A percentile compares a stretch with the other conserved stretches of the same genome.
These are phyloP conservation scores for Porites lobata DNA, from an alignment of 92 coral and sea anemone species.

Conservation along the genomic window DNA sequence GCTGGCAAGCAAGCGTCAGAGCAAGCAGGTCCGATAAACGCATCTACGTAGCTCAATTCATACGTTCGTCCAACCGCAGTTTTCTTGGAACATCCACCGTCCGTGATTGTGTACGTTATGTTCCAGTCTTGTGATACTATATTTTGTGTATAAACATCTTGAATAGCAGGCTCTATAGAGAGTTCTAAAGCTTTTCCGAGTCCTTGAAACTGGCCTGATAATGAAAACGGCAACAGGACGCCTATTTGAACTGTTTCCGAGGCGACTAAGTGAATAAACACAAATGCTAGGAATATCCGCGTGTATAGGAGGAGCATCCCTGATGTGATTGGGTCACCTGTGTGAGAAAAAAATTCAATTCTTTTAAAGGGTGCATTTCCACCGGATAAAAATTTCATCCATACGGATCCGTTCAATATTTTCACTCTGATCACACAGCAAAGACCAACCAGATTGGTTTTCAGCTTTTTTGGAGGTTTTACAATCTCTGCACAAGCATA, in stretches of 20 bases:
- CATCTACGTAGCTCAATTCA: conserved; percentile 56
- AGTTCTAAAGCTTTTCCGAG: conserved; percentile 73
- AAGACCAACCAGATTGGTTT: too few species aligned
- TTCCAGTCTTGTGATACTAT: conserved; percentile 61
- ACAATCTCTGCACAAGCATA: too few species aligned
- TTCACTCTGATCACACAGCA: too few species aligned
- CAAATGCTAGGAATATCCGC: not conserved
- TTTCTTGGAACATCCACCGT: conserved; percentile 71
- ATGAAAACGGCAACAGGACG: conserved; percentile 70
- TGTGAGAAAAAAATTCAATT: not conserved
- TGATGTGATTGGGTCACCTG: not conserved
- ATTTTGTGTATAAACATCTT: conserved; percentile 50
- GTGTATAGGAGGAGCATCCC: not conserved
- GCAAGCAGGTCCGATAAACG: conserved; percentile 90
- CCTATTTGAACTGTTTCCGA: conserved; percentile 55
- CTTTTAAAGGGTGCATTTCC: too few species aligned
- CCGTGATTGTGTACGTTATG: conserved; percentile 63
- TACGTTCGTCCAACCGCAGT: conserved; percentile 64
- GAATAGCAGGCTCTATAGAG: conserved; percentile 67
- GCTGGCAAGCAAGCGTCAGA: conserved; percentile 76
- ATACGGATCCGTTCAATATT: too few species aligned
- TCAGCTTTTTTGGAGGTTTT: too few species aligned
- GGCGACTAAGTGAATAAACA: conserved; percentile 3
- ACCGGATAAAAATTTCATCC: too few species aligned
- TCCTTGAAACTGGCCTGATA: conserved; percentile 28